A percentile compares a stretch with the other conserved stretches of the same genome.
phyloP scores from a whole-genome alignment of 1,140 invertebrate genomes.

The Sogatella furcifera region DNA sequence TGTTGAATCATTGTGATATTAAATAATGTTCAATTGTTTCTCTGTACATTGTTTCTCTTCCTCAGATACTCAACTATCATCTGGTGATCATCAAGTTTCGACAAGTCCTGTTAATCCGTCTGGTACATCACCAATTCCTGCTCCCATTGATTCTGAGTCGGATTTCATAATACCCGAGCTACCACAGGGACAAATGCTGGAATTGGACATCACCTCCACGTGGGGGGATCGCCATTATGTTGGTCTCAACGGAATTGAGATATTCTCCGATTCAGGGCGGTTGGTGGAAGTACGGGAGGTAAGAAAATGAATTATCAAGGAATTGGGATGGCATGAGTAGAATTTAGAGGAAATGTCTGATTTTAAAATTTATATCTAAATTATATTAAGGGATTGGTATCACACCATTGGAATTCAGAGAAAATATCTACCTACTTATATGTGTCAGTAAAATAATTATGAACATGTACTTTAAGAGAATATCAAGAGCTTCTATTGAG shows the following conservation, averaged over 20 bases:
- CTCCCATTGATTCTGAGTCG: neutral
- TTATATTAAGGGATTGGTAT: too few species aligned
- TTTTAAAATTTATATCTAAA: too few species aligned
- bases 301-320: slow-evolving; percentile 12
- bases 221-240: slow-evolving; percentile 78
- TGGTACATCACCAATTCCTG: neutral
- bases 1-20: too few species aligned
- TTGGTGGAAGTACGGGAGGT: slow-evolving; percentile 43
- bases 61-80: neutral
- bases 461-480: too few species aligned
- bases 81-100: neutral
- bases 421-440: too few species aligned
- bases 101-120: neutral
- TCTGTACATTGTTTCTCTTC: neutral
- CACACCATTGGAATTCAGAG: too few species aligned
- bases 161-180: slow-evolving; percentile 55
- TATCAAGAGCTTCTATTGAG: too few species aligned
- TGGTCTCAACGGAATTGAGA: slow-evolving; percentile 68
- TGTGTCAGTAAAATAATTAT: too few species aligned
- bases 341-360: too few species aligned
- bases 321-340: too few species aligned
- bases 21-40: too few species aligned
- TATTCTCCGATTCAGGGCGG: slow-evolving; percentile 54
- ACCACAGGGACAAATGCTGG: slow-evolving; percentile 51
- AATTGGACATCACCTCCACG: slow-evolving; percentile 58